Conservation (phyloP, 2,888 invertebrate species). For the Aphodius sticticus region DNA sequence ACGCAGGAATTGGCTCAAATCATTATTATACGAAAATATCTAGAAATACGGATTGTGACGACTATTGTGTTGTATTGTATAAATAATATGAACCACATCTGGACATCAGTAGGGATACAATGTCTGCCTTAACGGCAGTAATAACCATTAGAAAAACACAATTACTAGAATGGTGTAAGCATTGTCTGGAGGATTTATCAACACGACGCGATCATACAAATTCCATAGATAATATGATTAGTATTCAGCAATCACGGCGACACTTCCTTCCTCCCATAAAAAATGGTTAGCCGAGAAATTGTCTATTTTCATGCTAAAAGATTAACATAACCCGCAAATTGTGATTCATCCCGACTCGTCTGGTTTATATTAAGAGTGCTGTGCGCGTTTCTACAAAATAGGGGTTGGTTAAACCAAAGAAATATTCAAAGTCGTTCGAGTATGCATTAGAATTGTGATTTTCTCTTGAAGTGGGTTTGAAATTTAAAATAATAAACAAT, state of each 20-base stretch:
- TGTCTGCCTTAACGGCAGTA: conserved; percentile 7
- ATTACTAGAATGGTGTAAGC: conserved; percentile 19
- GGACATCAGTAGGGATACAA: not conserved
- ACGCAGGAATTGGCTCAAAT: too few relatives aligned
- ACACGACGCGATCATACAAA: conserved; percentile 19
- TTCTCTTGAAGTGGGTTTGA: not conserved
- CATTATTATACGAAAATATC: too few relatives aligned
- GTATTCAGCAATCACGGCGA: conserved; percentile 26
- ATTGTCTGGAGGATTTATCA: conserved; percentile 14
- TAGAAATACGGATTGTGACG: too few relatives aligned
- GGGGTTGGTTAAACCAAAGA: too few relatives aligned
- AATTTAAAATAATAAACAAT: not conserved
- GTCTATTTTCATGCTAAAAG: conserved; percentile 26
- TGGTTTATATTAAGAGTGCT: not conserved
- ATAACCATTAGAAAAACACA: conserved; percentile 19
- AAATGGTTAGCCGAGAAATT: conserved; percentile 15
- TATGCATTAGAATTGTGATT: too few relatives aligned
- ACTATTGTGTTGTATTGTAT: not conserved
- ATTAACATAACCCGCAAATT: conserved; percentile 7
- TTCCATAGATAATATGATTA: conserved; percentile 19
- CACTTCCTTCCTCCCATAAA: conserved; percentile 31
- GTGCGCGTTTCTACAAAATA: not conserved
- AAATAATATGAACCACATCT: not conserved
- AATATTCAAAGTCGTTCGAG: too few relatives aligned
- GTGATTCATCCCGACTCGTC: not conserved